These are phyloP conservation scores for Odontocerum albicorne DNA, from an alignment of 2,888 invertebrate species.

Conservation along the genomic window DNA sequence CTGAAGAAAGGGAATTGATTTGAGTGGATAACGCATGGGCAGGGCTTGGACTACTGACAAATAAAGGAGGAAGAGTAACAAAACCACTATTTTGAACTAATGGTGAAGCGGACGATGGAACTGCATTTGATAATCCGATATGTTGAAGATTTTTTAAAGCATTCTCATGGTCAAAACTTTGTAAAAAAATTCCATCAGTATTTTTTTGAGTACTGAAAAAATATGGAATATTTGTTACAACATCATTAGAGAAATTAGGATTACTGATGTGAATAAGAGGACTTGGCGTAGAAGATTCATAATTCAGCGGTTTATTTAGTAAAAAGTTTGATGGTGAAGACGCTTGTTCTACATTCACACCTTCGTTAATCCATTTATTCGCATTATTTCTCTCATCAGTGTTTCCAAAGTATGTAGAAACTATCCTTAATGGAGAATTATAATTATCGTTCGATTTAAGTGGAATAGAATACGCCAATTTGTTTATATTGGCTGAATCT, in stretches of 20 bases:
- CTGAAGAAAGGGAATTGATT: not conserved
- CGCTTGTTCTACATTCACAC: constrained; percentile 29
- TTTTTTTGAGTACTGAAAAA: constrained; percentile 29
- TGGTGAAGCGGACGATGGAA: constrained; percentile 40
- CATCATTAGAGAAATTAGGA: constrained; percentile 22
- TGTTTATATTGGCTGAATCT: too few relatives aligned
- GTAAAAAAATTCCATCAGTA: constrained; percentile 46
- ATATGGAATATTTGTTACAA: constrained; percentile 27
- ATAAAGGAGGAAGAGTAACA: constrained; percentile 39
- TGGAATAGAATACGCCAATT: too few relatives aligned
- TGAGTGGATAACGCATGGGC: constrained; percentile 8
- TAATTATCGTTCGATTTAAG: too few relatives aligned
- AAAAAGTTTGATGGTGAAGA: constrained; percentile 11
- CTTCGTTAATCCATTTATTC: constrained; percentile 29
- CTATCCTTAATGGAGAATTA: too few relatives aligned
- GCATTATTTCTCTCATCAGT: constrained; percentile 10
- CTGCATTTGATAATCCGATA: constrained; percentile 53
- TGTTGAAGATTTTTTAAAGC: constrained; percentile 55
- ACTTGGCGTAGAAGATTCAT: constrained; percentile 16
- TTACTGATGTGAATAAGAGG: constrained; percentile 25
- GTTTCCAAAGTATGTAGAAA: constrained; percentile 14
- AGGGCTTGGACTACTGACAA: constrained; percentile 4
- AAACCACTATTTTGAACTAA: constrained; percentile 42
- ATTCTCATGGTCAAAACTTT: constrained; percentile 54
- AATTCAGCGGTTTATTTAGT: not conserved